Base-by-base conservation (phyloP, 2,113 vertebrate genomes). In the Hyperopisus bebe region DNA sequence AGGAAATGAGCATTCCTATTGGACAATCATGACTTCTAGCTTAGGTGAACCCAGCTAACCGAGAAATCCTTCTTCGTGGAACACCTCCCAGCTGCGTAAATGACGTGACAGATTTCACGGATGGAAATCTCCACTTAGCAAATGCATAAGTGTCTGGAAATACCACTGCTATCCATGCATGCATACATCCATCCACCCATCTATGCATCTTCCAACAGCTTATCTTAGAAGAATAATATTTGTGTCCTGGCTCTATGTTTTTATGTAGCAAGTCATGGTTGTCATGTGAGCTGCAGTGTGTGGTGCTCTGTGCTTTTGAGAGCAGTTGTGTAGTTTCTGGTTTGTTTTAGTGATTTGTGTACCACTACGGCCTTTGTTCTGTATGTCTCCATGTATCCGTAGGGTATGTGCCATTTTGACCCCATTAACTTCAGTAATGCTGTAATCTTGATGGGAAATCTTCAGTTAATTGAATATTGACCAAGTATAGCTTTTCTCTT, bases 381-480 rank as follows among this genome's bases (percentile, higher is more conserved):
- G 13, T 42, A 19, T 77, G 8, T 31, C 11, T 70, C 8, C 21
- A 17, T 74, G 88, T 80, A 13, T 51, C 17, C 19, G 39, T 0
- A 11, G 35, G 31, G 1, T 15, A 4, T 0, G 17, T 84, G 53
- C 47, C n/a, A 5, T 24, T 90, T n/a, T 80, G 9, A 86, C 89
- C 85, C 84, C 31, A 51, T 87, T 55, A 85, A 46, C 89, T 51
- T 90, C 31, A 42, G 8, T 27, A 46, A 11, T 44, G 17, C 51
- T 74, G 84, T 87, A 87, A 90, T 90, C 89, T 90, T 19, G 27
- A 44, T 77, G 31, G 89, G 31, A 87, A 51, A 74, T 87, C 89
- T 50, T 31, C 44, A 62, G 84, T 74, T 90, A 90, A 90, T 90
- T 87, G 85, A 84, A 50, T 90, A 90, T 90, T 77, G 89, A 90